Base-by-base conservation (phyloP, 1,140 invertebrate species). In the Halesus radiatus region DNA sequence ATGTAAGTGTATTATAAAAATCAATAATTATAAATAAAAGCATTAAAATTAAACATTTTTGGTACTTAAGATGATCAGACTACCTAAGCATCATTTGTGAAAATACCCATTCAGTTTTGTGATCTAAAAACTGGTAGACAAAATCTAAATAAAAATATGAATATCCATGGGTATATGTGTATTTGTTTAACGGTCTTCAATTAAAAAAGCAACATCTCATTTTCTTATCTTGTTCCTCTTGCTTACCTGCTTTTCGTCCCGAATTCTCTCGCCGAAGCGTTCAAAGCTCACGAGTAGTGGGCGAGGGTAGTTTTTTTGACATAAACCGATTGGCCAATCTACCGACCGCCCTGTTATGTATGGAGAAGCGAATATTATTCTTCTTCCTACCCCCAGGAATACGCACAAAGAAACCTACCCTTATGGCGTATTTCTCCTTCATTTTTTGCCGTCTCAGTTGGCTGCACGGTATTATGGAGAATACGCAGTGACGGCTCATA, bases 271-370 rank as follows among this genome's bases (percentile, higher is more conserved):
- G 7, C 22, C 16, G n/a, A 66, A 66, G 62, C 62, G 5, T 20
- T 66, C 4, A 22, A 72, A 72, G 68, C 53, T 56, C 18, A 10
- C 60, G 72, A 80, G 68, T 79, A 58, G 76, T 80, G 79, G 76
- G 76, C 58, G 76, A 72, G 62, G 68, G 77, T 79, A 81, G 76
- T 76, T 80, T 80, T 80, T 83, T 80, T 79, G 82, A 83, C 82
- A 77, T 54, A 79, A 83, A 83, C 82, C 74, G 82, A 83, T 83
- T 80, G 76, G 82, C 62, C 64, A 80, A 83, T 79, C 75, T 80
- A 58, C 75, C 52, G 54, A 22, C 72, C 20, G 22, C 72, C 72
- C 26, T 32, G 53, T 72, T 58, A 16, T 2, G 23, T 10, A 58
- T 3, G 54, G 53, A 23, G 52, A 58, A 32, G 72, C 72, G 54